phyloP scores from a whole-genome alignment of 2,797 vertebrate genomes.

The Notamacropus eugenii region DNA sequence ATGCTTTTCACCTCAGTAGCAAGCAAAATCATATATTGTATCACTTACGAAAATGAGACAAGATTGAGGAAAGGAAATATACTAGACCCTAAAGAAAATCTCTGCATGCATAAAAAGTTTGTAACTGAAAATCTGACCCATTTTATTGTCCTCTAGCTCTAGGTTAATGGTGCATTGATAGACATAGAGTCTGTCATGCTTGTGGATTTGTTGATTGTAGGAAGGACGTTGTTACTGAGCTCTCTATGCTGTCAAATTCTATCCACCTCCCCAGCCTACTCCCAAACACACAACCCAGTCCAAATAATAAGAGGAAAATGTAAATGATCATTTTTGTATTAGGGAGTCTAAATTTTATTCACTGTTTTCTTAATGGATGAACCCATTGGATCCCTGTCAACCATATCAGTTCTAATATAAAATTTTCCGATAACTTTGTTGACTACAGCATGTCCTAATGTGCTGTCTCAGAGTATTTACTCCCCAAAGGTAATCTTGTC shows the following conservation, averaged over 20 bases:
- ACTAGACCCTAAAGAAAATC: background rate
- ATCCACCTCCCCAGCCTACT: background rate
- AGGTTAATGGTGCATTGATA: background rate
- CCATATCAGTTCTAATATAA: conserved; percentile 45
- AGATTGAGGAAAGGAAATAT: background rate
- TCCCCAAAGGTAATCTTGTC: conserved; percentile 55
- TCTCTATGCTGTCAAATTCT: conserved; percentile 16
- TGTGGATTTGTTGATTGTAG: conserved; percentile 34
- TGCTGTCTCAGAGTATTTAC: conserved; percentile 57
- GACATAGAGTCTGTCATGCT: background rate
- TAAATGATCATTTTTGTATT: conserved; percentile 37
- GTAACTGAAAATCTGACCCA: conserved; percentile 30
- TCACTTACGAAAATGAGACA: background rate
- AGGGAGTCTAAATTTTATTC: conserved; percentile 28
- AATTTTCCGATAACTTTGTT: background rate
- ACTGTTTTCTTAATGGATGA: conserved; percentile 54
- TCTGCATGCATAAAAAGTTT: background rate
- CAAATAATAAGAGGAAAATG: conserved; percentile 25
- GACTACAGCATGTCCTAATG: background rate
- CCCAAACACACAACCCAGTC: conserved; percentile 33
- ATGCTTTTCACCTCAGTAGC: background rate
- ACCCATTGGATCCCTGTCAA: conserved; percentile 40
- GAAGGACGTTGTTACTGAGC: background rate
- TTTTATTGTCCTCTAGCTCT: background rate
- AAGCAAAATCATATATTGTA: background rate